Evolutionary conservation across 2,888 invertebrate genomes (phyloP), one percentile per base, ranked within the genome.

Genomic region (Oxystoma pomonae): DNA sequence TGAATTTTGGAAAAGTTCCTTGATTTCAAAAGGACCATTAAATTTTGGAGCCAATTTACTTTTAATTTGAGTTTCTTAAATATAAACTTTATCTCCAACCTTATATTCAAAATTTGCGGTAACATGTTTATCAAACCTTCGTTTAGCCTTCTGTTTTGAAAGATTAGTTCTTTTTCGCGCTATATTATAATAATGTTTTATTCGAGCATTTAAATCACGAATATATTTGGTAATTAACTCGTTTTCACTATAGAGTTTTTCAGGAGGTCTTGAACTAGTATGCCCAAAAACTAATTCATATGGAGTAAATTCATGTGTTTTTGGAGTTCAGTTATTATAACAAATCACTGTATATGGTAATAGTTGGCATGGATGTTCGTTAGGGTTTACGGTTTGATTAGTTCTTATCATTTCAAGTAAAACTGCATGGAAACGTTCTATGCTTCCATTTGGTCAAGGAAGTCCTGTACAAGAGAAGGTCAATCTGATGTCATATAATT

Each of bases 241-340:
- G 57, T 66, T 50, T 62, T 67, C 58, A 16, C 66, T 65, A 20
- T 66, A 65, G 18, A 67, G n/a, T 0, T 58, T 62, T 60, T 67
- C 66, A 2, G 66, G 67, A 3, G 66, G 61, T 62, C 67, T 56
- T 55, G 20, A 21, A 1, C 61, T 58, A 7, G 67, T 66, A 20
- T 69, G 66, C 9, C 66, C 67, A 18, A 65, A 68, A 9, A 65
- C 20, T 60, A 67, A 58, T 58, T 65, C 67, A 53, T 65, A 61
- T 16, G 62, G 66, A n/a, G 65, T 63, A 22, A 65, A 65, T 1
- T 62, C 63, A 21, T 63, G 61, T n/a, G 58, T 61, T 16, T 61
- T 64, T 20, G 58, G 59, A 52, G 55, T 55, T 2, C 52, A 56
- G n/a, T 49, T 66, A 50, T 67, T 67, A 19, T 65, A 67, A 20